Evolutionary conservation across 1,140 invertebrate species (phyloP).

Genomic region (Dreissena polymorpha): DNA sequence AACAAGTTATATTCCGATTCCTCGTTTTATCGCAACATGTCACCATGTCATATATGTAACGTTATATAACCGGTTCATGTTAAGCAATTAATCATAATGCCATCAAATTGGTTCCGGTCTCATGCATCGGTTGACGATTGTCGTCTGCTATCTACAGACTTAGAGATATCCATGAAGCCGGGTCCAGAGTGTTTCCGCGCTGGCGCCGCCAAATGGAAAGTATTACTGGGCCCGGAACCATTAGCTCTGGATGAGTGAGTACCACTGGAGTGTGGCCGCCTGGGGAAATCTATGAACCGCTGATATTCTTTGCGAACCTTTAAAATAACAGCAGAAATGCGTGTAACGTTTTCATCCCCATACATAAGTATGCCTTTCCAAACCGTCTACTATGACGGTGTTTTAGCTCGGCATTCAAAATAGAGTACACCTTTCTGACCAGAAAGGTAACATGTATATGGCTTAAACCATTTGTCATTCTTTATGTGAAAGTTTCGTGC

Average conservation of each 20-base stretch:
- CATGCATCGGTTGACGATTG: conserved; percentile 4
- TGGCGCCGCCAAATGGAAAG: not conserved
- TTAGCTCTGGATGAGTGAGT: conserved; percentile 18
- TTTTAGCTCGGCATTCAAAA: too few relatives aligned
- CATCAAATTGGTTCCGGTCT: not conserved
- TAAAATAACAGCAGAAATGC: not conserved
- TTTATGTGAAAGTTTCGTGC: too few relatives aligned
- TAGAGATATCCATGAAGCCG: conserved; percentile 6
- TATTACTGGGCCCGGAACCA: conserved; percentile 9
- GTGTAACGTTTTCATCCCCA: not conserved
- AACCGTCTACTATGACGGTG: too few relatives aligned
- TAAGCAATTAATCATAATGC: too few relatives aligned
- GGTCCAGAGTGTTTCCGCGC: conserved; percentile 22
- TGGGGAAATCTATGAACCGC: conserved; percentile 29
- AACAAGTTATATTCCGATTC: too few relatives aligned
- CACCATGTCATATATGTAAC: too few relatives aligned
- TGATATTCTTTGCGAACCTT: conserved; percentile 41
- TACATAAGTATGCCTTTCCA: too few relatives aligned
- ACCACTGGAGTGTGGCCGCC: conserved; percentile 8
- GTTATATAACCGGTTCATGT: too few relatives aligned
- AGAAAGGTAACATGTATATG: too few relatives aligned
- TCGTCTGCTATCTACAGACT: not conserved
- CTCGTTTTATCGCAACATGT: too few relatives aligned
- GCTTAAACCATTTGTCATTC: too few relatives aligned
- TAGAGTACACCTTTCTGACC: too few relatives aligned